These are phyloP conservation scores for Hemicentrotus pulcherrimus DNA, from an alignment of 35 echinoderm and acorn worm genomes.

Conservation along the genomic window DNA sequence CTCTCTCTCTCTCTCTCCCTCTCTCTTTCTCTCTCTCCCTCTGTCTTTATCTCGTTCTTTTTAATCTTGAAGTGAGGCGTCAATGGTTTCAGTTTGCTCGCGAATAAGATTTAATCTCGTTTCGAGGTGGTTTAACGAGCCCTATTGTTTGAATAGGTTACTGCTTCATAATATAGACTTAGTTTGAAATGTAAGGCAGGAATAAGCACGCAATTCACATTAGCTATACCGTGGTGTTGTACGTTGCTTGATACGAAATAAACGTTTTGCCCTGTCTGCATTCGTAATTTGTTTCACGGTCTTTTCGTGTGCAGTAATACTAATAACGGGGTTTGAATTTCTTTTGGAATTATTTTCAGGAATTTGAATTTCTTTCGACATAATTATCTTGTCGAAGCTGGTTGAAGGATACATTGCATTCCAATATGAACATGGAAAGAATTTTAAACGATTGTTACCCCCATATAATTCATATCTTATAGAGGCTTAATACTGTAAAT, in stretches of 20 bases:
- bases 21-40: too few species aligned
- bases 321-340: too few species aligned
- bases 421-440: too few species aligned
- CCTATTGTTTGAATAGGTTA: not conserved
- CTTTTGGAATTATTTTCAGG: too few species aligned
- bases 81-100: not conserved
- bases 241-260: not conserved
- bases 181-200: not conserved
- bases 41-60: too few species aligned
- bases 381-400: too few species aligned
- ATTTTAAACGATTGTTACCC: too few species aligned
- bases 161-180: not conserved
- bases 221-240: not conserved
- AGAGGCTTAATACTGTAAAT: too few species aligned
- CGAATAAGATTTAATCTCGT: slow-evolving; percentile 11
- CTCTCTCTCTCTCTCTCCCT: not conserved
- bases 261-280: not conserved
- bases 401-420: too few species aligned
- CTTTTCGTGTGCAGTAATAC: not conserved
- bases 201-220: not conserved
- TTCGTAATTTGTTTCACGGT: not conserved
- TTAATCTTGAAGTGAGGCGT: not conserved
- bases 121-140: not conserved
- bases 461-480: too few species aligned
- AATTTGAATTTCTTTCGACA: too few species aligned